Conservation (phyloP, 35 echinoderm and acorn worm genomes). For the Patiria miniata region DNA sequence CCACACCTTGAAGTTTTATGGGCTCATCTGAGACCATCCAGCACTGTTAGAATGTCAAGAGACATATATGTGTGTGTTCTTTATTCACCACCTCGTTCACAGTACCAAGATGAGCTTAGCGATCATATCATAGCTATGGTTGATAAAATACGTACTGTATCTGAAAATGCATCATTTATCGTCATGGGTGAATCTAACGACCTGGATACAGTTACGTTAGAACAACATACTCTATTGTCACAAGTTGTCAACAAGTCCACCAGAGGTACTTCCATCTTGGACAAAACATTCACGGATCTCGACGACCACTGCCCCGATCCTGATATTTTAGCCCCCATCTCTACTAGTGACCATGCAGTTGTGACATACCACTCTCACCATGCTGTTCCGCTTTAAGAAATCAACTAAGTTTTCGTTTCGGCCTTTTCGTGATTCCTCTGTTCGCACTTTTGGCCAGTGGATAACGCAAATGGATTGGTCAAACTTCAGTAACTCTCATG, state of each 20-base stretch:
- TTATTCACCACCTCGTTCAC: background rate
- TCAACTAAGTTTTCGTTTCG: background rate
- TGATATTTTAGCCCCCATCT: background rate
- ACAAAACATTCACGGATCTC: conserved; percentile 32
- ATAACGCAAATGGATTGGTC: background rate
- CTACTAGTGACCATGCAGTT: background rate
- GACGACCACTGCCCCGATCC: background rate
- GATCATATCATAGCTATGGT: background rate
- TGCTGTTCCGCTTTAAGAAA: background rate
- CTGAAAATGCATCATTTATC: background rate
- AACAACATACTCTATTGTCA: conserved; percentile 2
- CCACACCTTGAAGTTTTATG: conserved; percentile 4
- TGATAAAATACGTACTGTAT: background rate
- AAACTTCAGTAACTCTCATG: background rate
- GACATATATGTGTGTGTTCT: background rate
- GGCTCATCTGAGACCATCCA: background rate
- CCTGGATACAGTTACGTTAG: background rate
- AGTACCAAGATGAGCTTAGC: background rate
- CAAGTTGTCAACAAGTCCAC: conserved; percentile 20
- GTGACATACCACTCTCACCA: background rate
- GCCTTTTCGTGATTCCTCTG: background rate
- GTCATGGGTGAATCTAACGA: conserved; percentile 46
- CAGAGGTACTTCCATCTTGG: background rate
- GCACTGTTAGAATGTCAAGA: no score
- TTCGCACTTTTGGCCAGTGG: conserved; percentile 12